Evolutionary conservation across 1,140 invertebrate species (phyloP).

Genomic region (Cephus cinctus): DNA sequence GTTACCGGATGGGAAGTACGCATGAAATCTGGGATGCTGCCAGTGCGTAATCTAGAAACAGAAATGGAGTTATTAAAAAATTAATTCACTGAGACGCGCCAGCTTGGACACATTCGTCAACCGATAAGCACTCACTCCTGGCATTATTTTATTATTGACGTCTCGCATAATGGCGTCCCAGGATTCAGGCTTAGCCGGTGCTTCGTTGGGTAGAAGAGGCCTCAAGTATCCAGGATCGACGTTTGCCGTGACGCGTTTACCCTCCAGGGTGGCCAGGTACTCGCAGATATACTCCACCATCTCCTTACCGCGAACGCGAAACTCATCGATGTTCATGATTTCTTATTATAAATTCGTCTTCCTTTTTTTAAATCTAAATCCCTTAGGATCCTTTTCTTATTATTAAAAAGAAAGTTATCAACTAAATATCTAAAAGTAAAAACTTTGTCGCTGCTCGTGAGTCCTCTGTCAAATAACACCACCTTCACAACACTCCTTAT

Average conservation of each 20-base stretch:
- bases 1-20: conserved; percentile 94
- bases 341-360: conserved; percentile 27
- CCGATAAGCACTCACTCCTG: conserved; percentile 72
- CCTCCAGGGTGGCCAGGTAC: conserved; percentile 75
- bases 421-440: neutral
- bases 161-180: conserved; percentile 88
- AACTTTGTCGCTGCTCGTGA: neutral
- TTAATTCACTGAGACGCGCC: neutral
- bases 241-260: conserved; percentile 76
- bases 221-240: conserved; percentile 85
- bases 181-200: conserved; percentile 77
- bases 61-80: conserved; percentile 4
- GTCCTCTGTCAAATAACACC: neutral
- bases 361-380: neutral
- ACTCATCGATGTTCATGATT: conserved; percentile 79
- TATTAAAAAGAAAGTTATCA: conserved; percentile 24
- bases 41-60: conserved; percentile 84
- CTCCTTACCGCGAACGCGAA: conserved; percentile 79
- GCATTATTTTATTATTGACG: conserved; percentile 89
- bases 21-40: conserved; percentile 95
- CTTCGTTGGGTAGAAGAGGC: conserved; percentile 69
- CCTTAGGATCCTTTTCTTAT: neutral
- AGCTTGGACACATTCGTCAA: neutral
- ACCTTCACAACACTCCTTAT: neutral
- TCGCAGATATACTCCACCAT: conserved; percentile 94